Evolutionary conservation across 92 coral and sea anemone species (phyloP).

Genomic region (Epizoanthus stellaris): DNA sequence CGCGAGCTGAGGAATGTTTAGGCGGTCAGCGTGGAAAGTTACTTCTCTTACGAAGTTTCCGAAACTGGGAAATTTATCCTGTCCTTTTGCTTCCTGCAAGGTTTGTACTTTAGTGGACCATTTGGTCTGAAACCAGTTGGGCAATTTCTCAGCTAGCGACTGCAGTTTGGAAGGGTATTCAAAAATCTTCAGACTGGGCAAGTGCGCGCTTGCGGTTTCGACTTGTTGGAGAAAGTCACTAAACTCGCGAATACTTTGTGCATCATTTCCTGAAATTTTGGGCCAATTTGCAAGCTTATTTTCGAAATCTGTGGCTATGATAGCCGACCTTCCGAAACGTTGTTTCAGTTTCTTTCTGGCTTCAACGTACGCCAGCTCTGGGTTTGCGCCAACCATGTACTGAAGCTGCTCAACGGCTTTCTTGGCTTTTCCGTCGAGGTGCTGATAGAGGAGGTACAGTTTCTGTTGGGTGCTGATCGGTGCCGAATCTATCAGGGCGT

Average conservation of each 20-base stretch:
- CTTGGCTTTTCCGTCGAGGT: too few species aligned
- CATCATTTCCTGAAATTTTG: conserved; percentile 60
- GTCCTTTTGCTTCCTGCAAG: conserved; percentile 53
- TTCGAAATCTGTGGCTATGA: conserved; percentile 62
- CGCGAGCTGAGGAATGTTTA: conserved; percentile 43
- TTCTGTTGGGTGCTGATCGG: too few species aligned
- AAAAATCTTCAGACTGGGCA: conserved; percentile 52
- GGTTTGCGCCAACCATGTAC: too few species aligned
- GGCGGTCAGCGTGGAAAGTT: conserved; percentile 60
- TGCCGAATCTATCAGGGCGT: too few species aligned
- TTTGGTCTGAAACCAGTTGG: conserved; percentile 60
- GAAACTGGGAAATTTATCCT: conserved; percentile 61
- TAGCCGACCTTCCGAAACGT: background rate
- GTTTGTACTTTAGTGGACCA: conserved; percentile 67
- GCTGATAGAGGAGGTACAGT: too few species aligned
- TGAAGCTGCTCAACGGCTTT: too few species aligned
- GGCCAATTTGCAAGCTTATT: conserved; percentile 66
- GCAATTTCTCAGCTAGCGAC: conserved; percentile 51
- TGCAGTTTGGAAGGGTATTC: conserved; percentile 63
- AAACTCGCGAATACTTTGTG: conserved; percentile 55
- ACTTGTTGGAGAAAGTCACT: conserved; percentile 70
- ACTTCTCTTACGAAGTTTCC: conserved; percentile 60
- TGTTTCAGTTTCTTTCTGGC: too few species aligned
- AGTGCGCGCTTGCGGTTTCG: conserved; percentile 44
- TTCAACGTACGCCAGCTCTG: too few species aligned